Evolutionary conservation across 2,888 invertebrate genomes (phyloP).

Genomic region (Drosophila engyochracea): DNA sequence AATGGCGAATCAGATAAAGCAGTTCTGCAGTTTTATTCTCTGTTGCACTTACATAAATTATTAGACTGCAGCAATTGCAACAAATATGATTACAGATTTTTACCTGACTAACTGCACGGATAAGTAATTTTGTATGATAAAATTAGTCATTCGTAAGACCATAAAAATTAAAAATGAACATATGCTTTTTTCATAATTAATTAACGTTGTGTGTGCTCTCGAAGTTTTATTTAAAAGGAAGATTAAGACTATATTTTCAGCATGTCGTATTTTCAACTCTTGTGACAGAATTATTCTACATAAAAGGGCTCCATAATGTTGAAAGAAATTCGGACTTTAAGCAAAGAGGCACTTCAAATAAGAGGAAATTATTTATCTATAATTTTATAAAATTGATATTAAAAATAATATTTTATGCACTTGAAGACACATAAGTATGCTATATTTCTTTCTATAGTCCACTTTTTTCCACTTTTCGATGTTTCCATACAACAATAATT

Average conservation of each 20-base stretch:
- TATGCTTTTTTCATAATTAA: not conserved
- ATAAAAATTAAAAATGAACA: not conserved
- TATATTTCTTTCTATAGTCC: not conserved
- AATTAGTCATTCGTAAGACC: not conserved
- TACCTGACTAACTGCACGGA: not conserved
- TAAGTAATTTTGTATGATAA: not conserved
- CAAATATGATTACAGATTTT: not conserved
- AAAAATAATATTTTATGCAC: no score
- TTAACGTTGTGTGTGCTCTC: not conserved
- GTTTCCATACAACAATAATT: not conserved
- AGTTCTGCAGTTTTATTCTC: constrained; percentile 8
- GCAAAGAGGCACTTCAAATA: no score
- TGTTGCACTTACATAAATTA: constrained; percentile 23
- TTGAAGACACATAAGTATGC: not conserved
- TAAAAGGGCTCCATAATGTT: not conserved
- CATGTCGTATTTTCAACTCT: not conserved
- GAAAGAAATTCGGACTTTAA: not conserved
- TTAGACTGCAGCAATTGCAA: not conserved
- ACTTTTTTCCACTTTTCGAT: not conserved
- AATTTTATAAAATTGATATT: no score
- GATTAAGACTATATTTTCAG: not conserved
- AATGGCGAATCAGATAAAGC: constrained; percentile 4
- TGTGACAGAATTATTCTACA: not conserved
- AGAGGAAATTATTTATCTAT: no score
- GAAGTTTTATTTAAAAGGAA: not conserved